Evolutionary conservation across 37 sponge, comb jelly and placozoan genomes (phyloP).

Genomic region (Cliona cf. orientalis): DNA sequence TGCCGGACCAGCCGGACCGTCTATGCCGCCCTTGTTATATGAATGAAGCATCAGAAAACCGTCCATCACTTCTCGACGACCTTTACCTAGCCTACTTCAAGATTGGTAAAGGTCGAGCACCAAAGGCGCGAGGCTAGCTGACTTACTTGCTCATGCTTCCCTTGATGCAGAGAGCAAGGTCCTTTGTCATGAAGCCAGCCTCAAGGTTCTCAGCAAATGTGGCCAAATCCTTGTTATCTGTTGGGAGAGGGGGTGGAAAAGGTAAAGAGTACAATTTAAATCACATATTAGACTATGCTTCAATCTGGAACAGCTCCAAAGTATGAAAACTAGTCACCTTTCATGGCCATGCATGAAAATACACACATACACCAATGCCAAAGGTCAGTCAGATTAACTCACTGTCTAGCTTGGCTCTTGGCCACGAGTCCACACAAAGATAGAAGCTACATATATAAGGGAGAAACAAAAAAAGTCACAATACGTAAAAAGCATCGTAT

Average conservation of each 20-base stretch:
- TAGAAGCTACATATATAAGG: conserved; percentile 75
- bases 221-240: conserved; percentile 69
- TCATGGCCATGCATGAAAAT: too few species aligned
- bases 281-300: background rate
- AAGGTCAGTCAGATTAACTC: conserved; percentile 10
- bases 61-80: background rate
- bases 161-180: conserved; percentile 91
- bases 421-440: conserved; percentile 96
- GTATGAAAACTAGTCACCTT: too few species aligned
- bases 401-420: conserved; percentile 91
- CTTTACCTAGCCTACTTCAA: background rate
- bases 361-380: background rate
- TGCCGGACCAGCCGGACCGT: too few species aligned
- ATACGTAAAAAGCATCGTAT: background rate
- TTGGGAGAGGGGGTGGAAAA: too few species aligned
- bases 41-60: too few species aligned
- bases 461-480: background rate
- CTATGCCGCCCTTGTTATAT: too few species aligned
- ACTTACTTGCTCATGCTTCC: conserved; percentile 49
- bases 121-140: background rate
- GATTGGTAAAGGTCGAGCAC: background rate
- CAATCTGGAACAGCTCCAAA: background rate
- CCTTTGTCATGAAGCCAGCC: conserved; percentile 95
- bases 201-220: conserved; percentile 77
- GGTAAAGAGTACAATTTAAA: too few species aligned